Percentiles rank a stretch among this genome's conserved stretches.
phyloP scores from a whole-genome alignment of 2,113 vertebrate genomes.

The Pollimyrus isidori region DNA sequence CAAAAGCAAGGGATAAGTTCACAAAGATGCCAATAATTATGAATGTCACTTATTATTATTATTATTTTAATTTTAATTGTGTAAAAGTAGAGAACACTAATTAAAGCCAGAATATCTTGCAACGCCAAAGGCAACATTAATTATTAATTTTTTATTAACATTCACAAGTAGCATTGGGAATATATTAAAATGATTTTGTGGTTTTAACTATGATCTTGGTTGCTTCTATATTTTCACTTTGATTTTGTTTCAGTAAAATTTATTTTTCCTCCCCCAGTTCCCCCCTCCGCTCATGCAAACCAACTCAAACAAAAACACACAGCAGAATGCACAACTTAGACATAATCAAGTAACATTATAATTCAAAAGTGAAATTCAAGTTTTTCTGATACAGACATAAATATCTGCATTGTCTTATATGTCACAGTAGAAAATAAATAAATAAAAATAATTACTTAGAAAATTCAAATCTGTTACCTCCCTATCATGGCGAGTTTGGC shows the following conservation, averaged over 20 bases:
- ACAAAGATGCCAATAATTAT: conserved; percentile 80
- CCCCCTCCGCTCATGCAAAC: neutral
- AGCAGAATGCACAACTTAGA: neutral
- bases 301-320: neutral
- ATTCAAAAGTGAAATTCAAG: neutral
- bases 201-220: conserved; percentile 81
- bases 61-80: conserved; percentile 82
- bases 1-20: conserved; percentile 88
- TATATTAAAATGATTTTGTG: conserved; percentile 96
- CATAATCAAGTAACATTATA: neutral
- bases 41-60: conserved; percentile 92
- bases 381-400: neutral
- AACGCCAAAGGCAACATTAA: conserved; percentile 99
- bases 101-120: conserved; percentile 99
- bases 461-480: neutral
- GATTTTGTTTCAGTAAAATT: conserved; percentile 54
- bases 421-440: neutral
- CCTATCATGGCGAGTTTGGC: neutral
- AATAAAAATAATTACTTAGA: neutral
- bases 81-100: conserved; percentile 99
- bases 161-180: conserved; percentile 99
- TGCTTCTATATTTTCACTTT: conserved; percentile 67
- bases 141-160: conserved; percentile 99
- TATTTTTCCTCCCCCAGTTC: conserved; percentile 18
- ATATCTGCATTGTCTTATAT: neutral